Base-by-base conservation (phyloP, 1,140 invertebrate genomes). In the Solen grandis region DNA sequence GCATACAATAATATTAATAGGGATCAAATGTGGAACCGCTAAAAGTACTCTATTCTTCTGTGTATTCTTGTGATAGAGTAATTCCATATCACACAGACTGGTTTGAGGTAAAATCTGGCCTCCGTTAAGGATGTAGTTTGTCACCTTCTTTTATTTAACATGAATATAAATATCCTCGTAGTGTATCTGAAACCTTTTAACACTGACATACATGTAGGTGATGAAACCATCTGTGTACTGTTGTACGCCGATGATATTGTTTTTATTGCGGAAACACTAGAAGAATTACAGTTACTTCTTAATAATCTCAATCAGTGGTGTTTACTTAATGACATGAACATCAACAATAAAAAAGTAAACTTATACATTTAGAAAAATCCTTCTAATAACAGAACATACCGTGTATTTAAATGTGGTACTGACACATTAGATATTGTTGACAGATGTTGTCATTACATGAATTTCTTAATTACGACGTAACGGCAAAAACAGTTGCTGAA, bases 81-180 rank as follows among this genome's bases (percentile, higher is more conserved):
- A 75, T 62, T 29, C 5, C 5, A 5, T 38, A 41, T 46, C 38
- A 25, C 5, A 75, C 59, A 1, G 72, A 62, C n/a, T 60, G 57
- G 35, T 75, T 62, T 75, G 55, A 60, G 3, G 25, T 38, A 14
- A 1, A 41, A 1, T 62, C 35, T 46, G 72, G 72, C 46, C 16
- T 73, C 1, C 31, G 66, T 25, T 69, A 80, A 33, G 68, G 77
- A 8, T 69, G 55, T 65, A 36, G 62, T 4, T 22, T 80, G 27
- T 80, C 77, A 10, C n/a, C n/a, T n/a, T n/a, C 77, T 60, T 38
- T 31, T 80, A 19, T 80, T 80, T 73, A 63, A 60, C 35, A 52
- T 80, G 16, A 73, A 29, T 25, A 52, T 80, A 10, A 73, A 80
- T 62, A 69, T 73, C 54, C 14, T 80, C 4, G 55, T 54, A 8